These are phyloP conservation scores for Peribatodes rhomboidaria DNA, from an alignment of 2,888 invertebrate species.

Conservation along the genomic window DNA sequence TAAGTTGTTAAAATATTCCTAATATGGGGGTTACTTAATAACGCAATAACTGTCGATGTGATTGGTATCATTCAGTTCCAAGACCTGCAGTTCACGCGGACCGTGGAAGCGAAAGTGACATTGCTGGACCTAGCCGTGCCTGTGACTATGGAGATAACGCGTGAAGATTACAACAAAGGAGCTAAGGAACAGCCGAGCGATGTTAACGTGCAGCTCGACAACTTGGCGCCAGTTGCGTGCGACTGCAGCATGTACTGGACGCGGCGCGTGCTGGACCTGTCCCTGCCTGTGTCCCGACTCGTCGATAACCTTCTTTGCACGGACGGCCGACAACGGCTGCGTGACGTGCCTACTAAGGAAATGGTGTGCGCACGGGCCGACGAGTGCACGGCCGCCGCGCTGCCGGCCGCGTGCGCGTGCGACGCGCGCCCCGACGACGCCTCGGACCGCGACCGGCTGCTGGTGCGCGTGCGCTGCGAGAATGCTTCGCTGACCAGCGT, in stretches of 20 bases:
- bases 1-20: too few species aligned
- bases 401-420: neutral
- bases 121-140: constrained; percentile 1
- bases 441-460: neutral
- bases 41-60: too few species aligned
- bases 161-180: neutral
- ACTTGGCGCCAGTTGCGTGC: constrained; percentile 67
- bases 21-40: too few species aligned
- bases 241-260: constrained; percentile 84
- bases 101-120: neutral
- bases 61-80: too few species aligned
- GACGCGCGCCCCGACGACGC: neutral
- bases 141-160: neutral
- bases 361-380: neutral
- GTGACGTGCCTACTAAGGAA: constrained; percentile 60
- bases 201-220: neutral
- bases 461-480: constrained; percentile 11
- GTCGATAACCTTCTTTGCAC: neutral
- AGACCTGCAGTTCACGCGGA: constrained; percentile 17
- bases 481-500: neutral
- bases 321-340: constrained; percentile 63
- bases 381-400: neutral
- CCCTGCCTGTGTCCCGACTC: constrained; percentile 43
- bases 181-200: neutral
- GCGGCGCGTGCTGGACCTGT: constrained; percentile 73